A percentile compares a stretch with the other conserved stretches of the same genome.
These are phyloP conservation scores for Fulica atra DNA, from an alignment of 2,113 vertebrate species.

Conservation along the genomic window DNA sequence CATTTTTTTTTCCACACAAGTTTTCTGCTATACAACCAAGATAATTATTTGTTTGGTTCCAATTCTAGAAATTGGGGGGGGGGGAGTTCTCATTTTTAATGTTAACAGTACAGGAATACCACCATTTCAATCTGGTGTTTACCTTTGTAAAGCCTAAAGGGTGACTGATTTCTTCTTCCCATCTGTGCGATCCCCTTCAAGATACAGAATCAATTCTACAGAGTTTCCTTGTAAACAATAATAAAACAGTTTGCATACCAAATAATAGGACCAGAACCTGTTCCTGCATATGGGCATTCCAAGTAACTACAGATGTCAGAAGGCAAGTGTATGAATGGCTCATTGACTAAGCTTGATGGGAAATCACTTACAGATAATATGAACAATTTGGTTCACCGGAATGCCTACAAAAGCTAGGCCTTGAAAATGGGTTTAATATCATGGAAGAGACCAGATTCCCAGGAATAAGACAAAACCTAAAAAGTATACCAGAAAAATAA, in stretches of 20 bases:
- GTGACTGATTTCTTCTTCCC: background rate
- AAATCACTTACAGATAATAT: background rate
- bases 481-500: background rate
- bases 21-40: background rate
- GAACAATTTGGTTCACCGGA: background rate
- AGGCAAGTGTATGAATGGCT: background rate
- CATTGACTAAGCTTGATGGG: background rate
- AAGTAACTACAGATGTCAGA: background rate
- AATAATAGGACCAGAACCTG: background rate
- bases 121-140: background rate
- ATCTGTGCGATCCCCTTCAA: background rate
- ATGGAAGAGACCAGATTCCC: no score
- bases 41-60: background rate
- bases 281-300: background rate
- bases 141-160: background rate
- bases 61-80: background rate
- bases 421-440: background rate
- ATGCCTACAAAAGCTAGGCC: background rate
- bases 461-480: background rate
- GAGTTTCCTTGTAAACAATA: background rate
- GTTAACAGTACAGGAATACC: background rate
- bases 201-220: background rate
- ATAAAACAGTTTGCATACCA: background rate
- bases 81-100: background rate
- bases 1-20: background rate